Evolutionary conservation across 2,888 invertebrate genomes (phyloP).

Genomic region (Anticlea derivata): DNA sequence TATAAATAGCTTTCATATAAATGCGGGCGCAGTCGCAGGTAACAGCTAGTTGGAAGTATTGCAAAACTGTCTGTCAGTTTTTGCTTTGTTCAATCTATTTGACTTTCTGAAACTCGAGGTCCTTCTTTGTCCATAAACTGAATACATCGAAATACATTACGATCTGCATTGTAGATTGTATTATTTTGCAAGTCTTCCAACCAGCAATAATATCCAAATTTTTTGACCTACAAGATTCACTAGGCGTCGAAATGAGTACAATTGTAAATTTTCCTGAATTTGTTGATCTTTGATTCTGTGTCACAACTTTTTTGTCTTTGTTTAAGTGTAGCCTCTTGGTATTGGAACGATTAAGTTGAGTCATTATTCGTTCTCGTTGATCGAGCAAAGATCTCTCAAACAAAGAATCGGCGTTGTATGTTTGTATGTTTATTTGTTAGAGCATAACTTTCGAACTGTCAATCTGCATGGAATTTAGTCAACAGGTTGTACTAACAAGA

Average conservation of each 20-base stretch:
- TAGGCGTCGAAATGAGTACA: no score
- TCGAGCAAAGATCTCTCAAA: no score
- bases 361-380: conserved; percentile 17
- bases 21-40: no score
- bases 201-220: no score
- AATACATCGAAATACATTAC: conserved; percentile 1
- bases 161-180: background rate
- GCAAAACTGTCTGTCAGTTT: conserved; percentile 2
- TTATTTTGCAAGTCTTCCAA: background rate
- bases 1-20: no score
- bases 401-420: no score
- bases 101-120: conserved; percentile 16
- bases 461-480: no score
- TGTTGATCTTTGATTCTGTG: conserved; percentile 1
- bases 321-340: background rate
- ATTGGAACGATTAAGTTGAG: background rate
- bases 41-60: conserved; percentile 1
- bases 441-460: no score
- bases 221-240: no score
- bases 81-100: conserved; percentile 7
- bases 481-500: no score
- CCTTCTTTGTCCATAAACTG: conserved; percentile 11
- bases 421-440: no score
- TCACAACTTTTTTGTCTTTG: conserved; percentile 10
- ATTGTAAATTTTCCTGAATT: conserved; percentile 2